These are phyloP conservation scores for Drosophila lacertosa DNA, from an alignment of 1,140 invertebrate species.

Conservation along the genomic window DNA sequence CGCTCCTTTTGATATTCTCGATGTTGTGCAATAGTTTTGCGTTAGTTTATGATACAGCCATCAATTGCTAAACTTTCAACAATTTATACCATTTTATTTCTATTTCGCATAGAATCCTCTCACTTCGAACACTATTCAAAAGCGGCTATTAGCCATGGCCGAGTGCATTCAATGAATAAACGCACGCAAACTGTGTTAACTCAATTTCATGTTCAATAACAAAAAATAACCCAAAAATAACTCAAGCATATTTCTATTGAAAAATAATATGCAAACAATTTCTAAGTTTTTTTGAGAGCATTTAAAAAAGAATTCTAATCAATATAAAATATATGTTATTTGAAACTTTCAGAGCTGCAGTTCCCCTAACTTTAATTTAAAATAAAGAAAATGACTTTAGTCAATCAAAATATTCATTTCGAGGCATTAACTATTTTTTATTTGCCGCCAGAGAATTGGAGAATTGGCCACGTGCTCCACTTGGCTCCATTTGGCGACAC, in stretches of 20 bases:
- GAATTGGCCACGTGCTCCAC: conserved; percentile 29
- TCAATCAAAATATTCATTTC: conserved; percentile 3
- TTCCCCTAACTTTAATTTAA: too few relatives aligned
- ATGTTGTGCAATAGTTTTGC: conserved; percentile 58
- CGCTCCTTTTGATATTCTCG: conserved; percentile 44
- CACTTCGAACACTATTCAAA: conserved; percentile 7
- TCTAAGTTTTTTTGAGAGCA: too few relatives aligned
- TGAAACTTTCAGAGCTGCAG: too few relatives aligned
- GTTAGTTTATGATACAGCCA: conserved; percentile 61
- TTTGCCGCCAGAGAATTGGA: conserved; percentile 23
- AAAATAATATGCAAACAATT: too few relatives aligned
- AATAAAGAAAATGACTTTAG: too few relatives aligned
- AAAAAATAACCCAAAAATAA: neutral
- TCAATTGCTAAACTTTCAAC: conserved; percentile 59
- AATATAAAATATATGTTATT: too few relatives aligned
- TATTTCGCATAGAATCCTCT: conserved; percentile 10
- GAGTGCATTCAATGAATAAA: conserved; percentile 19
- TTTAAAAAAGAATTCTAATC: too few relatives aligned
- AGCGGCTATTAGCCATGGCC: conserved; percentile 6
- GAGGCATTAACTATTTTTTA: neutral
- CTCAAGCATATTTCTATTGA: too few relatives aligned
- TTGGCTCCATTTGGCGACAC: conserved; percentile 38
- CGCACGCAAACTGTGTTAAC: neutral
- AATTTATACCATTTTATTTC: conserved; percentile 22
- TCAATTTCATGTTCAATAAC: neutral